These are phyloP conservation scores for Cyprinella venusta DNA, from an alignment of 2,797 vertebrate species.

Conservation along the genomic window DNA sequence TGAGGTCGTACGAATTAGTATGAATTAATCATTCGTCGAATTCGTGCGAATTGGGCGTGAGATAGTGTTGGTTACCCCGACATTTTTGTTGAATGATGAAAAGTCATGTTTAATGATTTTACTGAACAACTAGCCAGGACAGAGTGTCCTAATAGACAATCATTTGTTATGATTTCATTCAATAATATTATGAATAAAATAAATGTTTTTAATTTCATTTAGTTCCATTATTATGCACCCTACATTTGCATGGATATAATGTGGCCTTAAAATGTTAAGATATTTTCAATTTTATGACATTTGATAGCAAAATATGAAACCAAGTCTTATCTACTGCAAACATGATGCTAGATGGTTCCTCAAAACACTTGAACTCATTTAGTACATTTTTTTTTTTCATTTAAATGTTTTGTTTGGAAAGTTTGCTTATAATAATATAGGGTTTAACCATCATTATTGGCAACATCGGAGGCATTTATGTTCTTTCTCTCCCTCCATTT, in stretches of 20 bases:
- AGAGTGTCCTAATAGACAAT: not conserved
- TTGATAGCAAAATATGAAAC: not conserved
- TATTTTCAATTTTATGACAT: not conserved
- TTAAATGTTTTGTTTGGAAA: not conserved
- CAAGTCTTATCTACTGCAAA: not conserved
- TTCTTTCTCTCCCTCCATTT: not conserved
- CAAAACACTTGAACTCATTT: not conserved
- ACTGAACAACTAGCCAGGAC: conserved; percentile 14
- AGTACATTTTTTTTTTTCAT: not conserved
- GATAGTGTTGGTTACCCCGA: too few species aligned
- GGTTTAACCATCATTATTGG: not conserved
- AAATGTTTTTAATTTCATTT: not conserved
- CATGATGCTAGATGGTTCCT: not conserved
- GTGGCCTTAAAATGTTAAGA: not conserved
- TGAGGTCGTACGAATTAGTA: too few species aligned
- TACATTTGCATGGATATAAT: not conserved
- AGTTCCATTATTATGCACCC: not conserved
- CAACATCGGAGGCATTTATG: not conserved
- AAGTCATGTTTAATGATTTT: conserved; percentile 51
- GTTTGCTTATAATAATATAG: too few species aligned
- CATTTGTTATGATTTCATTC: not conserved
- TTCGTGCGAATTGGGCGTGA: too few species aligned
- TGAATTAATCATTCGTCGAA: too few species aligned
- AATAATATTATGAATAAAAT: not conserved
- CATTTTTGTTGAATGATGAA: conserved; percentile 59